Evolutionary conservation across 2,797 vertebrate genomes (phyloP).

Genomic region (Siniperca obscura): DNA sequence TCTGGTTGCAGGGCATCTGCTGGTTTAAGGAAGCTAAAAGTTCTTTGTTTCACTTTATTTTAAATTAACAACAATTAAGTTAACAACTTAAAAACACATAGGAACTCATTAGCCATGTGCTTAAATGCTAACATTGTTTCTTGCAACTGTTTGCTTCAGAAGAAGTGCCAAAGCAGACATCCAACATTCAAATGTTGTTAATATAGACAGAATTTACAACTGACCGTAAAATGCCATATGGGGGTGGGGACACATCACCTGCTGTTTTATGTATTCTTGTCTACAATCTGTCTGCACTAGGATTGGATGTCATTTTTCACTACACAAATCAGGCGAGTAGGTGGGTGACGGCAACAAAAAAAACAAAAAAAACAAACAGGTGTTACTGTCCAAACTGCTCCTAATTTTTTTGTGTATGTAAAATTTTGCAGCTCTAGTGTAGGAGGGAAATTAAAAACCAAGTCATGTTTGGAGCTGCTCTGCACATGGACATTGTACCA

Average conservation of each 20-base stretch:
- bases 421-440: slow-evolving; percentile 26
- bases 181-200: slow-evolving; percentile 8
- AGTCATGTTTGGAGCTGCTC: slow-evolving; percentile 1
- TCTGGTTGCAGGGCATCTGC: background rate
- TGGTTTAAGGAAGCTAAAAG: background rate
- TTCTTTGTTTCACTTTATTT: background rate
- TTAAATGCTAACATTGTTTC: background rate
- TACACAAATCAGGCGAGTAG: slow-evolving; percentile 15
- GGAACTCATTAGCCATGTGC: background rate
- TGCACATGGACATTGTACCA: background rate
- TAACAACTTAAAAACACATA: background rate
- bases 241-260: slow-evolving; percentile 22
- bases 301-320: slow-evolving; percentile 53
- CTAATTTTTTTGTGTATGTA: background rate
- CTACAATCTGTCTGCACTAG: slow-evolving; percentile 49
- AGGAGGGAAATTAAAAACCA: background rate
- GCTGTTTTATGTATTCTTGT: slow-evolving; percentile 57
- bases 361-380: background rate
- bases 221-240: slow-evolving; percentile 53
- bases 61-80: background rate
- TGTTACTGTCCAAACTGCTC: slow-evolving; percentile 29
- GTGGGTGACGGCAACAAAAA: background rate
- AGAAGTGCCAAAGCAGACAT: slow-evolving; percentile 5
- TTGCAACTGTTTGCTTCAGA: background rate
- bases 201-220: slow-evolving; percentile 40